A percentile compares a stretch with the other conserved stretches of the same genome.
Evolutionary conservation across 2,113 vertebrate species (phyloP).

Genomic region (Hypocryptadius cinnamomeus): DNA sequence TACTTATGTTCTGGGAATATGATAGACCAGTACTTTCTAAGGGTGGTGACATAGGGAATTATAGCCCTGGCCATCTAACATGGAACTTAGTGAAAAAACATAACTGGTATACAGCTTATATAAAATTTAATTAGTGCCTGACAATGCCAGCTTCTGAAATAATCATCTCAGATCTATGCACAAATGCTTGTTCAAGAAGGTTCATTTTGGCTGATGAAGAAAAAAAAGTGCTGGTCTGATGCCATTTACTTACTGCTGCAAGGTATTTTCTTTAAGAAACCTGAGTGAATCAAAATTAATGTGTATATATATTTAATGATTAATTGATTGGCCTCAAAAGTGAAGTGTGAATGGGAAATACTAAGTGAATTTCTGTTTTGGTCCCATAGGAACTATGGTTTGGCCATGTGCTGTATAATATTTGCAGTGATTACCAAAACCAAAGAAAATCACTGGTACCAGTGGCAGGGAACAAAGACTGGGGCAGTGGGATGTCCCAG

Average conservation of each 20-base stretch:
- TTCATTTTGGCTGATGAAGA: not conserved
- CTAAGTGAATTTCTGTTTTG: not conserved
- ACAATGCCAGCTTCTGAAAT: not conserved
- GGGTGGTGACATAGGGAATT: not conserved
- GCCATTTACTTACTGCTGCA: not conserved
- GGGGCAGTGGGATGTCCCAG: not conserved
- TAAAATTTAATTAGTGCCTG: not conserved
- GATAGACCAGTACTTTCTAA: not conserved
- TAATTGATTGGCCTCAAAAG: not conserved
- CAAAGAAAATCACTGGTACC: not conserved
- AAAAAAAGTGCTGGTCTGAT: not conserved
- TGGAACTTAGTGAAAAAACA: not conserved
- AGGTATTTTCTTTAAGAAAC: not conserved
- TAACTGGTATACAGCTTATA: not conserved
- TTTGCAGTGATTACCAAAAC: not conserved
- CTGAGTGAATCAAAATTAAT: not conserved
- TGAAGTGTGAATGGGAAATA: not conserved
- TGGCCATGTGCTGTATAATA: not conserved
- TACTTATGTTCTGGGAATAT: not conserved
- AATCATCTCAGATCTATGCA: not conserved
- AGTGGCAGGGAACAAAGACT: not conserved
- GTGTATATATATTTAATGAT: not conserved
- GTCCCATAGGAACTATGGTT: not conserved
- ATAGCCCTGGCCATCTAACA: not conserved
- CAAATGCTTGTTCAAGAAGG: not conserved